Evolutionary conservation across 2,113 vertebrate species (phyloP).

Genomic region (Callipepla squamata): DNA sequence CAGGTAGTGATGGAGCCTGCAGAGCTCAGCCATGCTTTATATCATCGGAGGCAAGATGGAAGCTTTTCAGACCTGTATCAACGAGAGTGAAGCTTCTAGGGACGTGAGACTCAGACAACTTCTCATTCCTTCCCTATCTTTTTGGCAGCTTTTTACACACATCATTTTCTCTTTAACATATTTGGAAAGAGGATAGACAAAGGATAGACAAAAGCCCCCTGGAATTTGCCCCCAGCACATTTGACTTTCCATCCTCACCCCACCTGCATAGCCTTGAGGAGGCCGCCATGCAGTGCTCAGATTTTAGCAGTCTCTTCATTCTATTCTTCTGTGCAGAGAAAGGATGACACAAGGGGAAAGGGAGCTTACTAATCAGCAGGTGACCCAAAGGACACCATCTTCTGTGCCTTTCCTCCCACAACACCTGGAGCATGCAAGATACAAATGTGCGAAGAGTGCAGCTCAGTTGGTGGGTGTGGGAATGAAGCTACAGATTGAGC

Average conservation of each 20-base stretch:
- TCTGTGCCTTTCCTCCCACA: not conserved
- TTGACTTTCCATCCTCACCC: not conserved
- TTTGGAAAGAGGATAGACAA: not conserved
- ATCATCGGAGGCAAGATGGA: not conserved
- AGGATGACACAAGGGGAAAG: not conserved
- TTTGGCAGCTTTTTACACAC: not conserved
- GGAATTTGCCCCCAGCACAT: not conserved
- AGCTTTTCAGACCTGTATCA: not conserved
- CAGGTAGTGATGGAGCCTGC: not conserved
- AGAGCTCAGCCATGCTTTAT: not conserved
- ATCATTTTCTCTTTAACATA: not conserved
- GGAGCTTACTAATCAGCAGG: not conserved
- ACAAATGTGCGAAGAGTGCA: fast-evolving
- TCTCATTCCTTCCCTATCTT: fast-evolving
- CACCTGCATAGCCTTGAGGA: not conserved
- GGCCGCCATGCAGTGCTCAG: fast-evolving
- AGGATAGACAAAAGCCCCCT: not conserved
- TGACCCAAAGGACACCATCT: not conserved
- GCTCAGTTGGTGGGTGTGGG: not conserved
- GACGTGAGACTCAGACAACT: not conserved
- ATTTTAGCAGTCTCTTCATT: not conserved
- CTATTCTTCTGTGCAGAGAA: not conserved
- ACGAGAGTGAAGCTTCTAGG: not conserved
- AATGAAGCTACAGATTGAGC: not conserved
- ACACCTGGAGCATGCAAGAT: not conserved